Conservation (phyloP, 1,140 invertebrate species). For the Drosophila grimshawi region DNA sequence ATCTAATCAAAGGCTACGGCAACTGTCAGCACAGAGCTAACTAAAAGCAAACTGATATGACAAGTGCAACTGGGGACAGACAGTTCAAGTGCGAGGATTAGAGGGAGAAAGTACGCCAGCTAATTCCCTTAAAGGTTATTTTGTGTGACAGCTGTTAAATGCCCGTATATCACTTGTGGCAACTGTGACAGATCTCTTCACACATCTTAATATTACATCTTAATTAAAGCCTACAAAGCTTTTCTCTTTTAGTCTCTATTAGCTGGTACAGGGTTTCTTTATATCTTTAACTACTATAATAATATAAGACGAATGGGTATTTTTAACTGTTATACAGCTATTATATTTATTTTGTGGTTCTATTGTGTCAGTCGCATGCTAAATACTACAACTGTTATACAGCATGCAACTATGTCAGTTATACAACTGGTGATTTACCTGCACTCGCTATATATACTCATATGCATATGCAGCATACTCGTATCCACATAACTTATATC, state of each 20-base stretch:
- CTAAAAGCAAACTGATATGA: slow-evolving; percentile 8
- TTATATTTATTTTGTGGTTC: not conserved
- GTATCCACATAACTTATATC: not conserved
- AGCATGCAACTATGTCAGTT: not conserved
- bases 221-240: not conserved
- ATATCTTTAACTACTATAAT: not conserved
- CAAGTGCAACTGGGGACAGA: not conserved
- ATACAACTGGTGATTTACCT: slow-evolving; percentile 1
- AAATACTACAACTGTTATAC: too few species aligned
- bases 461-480: slow-evolving; percentile 4
- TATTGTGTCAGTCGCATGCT: too few species aligned
- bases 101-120: not conserved
- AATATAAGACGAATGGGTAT: too few species aligned
- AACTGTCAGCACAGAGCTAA: slow-evolving; percentile 6
- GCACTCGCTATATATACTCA: not conserved
- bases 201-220: not conserved
- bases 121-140: not conserved
- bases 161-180: not conserved
- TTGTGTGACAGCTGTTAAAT: too few species aligned
- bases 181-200: not conserved
- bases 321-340: not conserved
- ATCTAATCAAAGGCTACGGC: slow-evolving; percentile 17
- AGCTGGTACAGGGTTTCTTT: not conserved
- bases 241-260: not conserved
- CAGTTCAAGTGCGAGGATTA: not conserved